Base-by-base conservation (phyloP, 1,140 invertebrate genomes). In the Papilio xuthus region DNA sequence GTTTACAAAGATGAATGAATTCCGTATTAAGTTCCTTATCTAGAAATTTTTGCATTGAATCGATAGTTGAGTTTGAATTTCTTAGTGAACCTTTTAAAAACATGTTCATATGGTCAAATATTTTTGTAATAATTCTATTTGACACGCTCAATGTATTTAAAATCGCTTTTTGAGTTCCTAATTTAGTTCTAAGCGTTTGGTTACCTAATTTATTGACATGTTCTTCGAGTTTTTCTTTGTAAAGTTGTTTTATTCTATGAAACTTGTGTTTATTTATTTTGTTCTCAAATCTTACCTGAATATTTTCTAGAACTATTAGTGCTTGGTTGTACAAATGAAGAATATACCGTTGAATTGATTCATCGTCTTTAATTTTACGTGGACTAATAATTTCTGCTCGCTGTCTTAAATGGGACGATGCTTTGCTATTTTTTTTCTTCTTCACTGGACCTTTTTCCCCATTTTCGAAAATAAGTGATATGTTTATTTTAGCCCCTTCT, bases 81-180 rank as follows among this genome's bases (percentile, higher is more conserved):
- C 78, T 78, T 42, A 81, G 47, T 0, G 78, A 12, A 0, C 69
- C 75, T 15, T 82, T 76, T 28, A 69, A 71, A 26, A 84, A 53
- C 32, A 84, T 72, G 56, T 84, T 79, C 42, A 73, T 8, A 37
- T 44, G n/a, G 81, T 76, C 77, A 88, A 71, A 71, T 79, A 82
- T 53, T 85, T 79, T 60, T 79, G 79, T 63, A 88, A 47, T 9
- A 63, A 84, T 72, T 63, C 50, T 56, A 79, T 86, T 82, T 0
- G 85, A 86, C 1, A 77, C 83, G 15, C 88, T 81, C 10, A 90
- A 84, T 0, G 81, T 85, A 32, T 90, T 87, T 1, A 88, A 47
- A 32, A 90, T 81, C 2, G 88, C 84, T 70, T 88, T 88, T 50
- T 88, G 84, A 0, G 56, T 78, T 2, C 85, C 85, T 12, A 84